Evolutionary conservation across 2,113 vertebrate genomes (phyloP).

Genomic region (Hiodon tergisus): DNA sequence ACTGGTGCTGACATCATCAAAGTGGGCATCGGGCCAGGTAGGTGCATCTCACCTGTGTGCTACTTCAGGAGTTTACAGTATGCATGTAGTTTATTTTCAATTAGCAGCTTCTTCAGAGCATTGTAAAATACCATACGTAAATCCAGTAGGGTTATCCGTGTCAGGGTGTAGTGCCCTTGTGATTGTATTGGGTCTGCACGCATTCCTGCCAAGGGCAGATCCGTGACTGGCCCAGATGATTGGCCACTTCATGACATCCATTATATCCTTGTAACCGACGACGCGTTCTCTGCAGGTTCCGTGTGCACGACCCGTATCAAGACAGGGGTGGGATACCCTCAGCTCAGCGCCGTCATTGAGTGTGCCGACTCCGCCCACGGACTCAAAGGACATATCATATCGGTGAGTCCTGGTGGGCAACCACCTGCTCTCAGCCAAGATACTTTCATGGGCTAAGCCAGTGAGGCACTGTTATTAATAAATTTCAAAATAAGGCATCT

Average conservation of each 20-base stretch:
- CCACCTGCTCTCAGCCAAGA: background rate
- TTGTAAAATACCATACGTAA: too few species aligned
- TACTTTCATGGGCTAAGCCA: background rate
- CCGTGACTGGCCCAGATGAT: background rate
- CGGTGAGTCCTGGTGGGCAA: slow-evolving; percentile 64
- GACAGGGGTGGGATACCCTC: slow-evolving; percentile 94
- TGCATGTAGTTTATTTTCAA: too few species aligned
- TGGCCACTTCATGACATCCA: background rate
- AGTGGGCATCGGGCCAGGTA: slow-evolving; percentile 96
- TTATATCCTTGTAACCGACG: background rate
- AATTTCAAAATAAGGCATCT: background rate
- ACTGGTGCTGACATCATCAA: slow-evolving; percentile 96
- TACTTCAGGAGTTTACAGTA: too few species aligned
- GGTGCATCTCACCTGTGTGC: slow-evolving; percentile 12
- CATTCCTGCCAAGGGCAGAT: too few species aligned
- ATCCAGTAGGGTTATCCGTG: too few species aligned
- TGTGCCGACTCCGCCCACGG: slow-evolving; percentile 96
- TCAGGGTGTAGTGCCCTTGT: too few species aligned
- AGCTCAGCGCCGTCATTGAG: slow-evolving; percentile 96
- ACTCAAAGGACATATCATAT: slow-evolving; percentile 97
- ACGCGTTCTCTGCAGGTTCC: slow-evolving; percentile 66
- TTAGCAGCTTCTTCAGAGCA: too few species aligned
- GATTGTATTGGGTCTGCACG: too few species aligned
- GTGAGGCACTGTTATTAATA: background rate
- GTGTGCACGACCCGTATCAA: slow-evolving; percentile 97